Conservation (phyloP, 2,797 vertebrate genomes). For the Kryptopterus vitreolus region DNA sequence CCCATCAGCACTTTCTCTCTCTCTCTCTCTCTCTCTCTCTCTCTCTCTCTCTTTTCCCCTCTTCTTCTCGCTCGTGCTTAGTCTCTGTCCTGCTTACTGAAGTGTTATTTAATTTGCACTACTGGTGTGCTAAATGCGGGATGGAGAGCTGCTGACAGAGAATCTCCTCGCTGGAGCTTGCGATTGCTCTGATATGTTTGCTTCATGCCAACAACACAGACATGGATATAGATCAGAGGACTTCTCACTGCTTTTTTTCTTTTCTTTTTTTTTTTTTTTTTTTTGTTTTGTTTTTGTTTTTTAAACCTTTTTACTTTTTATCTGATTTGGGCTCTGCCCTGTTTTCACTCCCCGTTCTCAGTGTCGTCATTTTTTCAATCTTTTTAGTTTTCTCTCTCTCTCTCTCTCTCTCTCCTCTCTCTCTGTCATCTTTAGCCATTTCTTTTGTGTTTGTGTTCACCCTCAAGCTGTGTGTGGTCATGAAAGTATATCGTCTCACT, state of each 20-base stretch:
- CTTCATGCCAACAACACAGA: slow-evolving; percentile 40
- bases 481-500: not conserved
- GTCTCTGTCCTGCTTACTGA: slow-evolving; percentile 40
- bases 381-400: slow-evolving; percentile 25
- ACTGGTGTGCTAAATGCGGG: slow-evolving; percentile 73
- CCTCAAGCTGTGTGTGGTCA: not conserved
- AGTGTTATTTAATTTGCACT: slow-evolving; percentile 58
- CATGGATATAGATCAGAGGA: slow-evolving; percentile 30
- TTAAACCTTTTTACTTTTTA: slow-evolving; percentile 14
- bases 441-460: not conserved
- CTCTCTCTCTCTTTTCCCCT: slow-evolving; percentile 26
- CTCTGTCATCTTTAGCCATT: not conserved
- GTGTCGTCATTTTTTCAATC: slow-evolving; percentile 27
- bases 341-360: slow-evolving; percentile 15
- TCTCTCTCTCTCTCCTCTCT: not conserved
- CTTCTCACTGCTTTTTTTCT: slow-evolving; percentile 5
- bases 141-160: slow-evolving; percentile 61
- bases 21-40: slow-evolving; percentile 25
- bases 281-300: not conserved
- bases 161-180: slow-evolving; percentile 48
- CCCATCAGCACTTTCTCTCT: slow-evolving; percentile 67
- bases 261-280: not conserved
- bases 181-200: slow-evolving; percentile 43
- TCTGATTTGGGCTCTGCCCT: slow-evolving; percentile 24
- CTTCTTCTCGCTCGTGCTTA: slow-evolving; percentile 27